Conservation (phyloP, 2,797 vertebrate species). For the Cynodonichthys magdalenae region DNA sequence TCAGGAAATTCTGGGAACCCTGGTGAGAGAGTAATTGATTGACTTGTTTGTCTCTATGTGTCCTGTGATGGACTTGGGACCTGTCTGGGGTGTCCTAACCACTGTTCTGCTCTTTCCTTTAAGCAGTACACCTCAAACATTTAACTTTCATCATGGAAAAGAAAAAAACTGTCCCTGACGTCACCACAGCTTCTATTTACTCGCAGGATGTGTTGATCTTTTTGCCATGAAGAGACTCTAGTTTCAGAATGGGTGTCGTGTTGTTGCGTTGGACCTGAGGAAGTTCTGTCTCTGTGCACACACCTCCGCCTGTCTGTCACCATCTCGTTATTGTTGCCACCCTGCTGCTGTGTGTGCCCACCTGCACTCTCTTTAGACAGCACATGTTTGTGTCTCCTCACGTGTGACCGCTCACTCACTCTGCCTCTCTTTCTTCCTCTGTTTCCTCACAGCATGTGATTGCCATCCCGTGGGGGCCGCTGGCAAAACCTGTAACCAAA, state of each 20-base stretch:
- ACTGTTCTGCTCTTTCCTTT: no score
- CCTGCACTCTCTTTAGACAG: slow-evolving; percentile 63
- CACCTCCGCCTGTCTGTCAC: slow-evolving; percentile 62
- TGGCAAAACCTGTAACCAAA: slow-evolving; percentile 99
- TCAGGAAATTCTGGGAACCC: no score
- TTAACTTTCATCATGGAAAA: no score
- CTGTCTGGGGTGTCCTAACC: no score
- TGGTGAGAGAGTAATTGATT: no score
- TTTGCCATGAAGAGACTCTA: background rate
- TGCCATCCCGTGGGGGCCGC: slow-evolving; percentile 97
- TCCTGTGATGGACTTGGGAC: no score
- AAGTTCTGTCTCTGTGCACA: slow-evolving; percentile 51
- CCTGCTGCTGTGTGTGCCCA: slow-evolving; percentile 50
- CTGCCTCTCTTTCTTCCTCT: slow-evolving; percentile 78
- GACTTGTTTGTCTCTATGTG: no score
- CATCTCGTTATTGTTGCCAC: slow-evolving; percentile 50
- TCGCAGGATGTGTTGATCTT: slow-evolving; percentile 4
- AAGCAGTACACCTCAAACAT: no score
- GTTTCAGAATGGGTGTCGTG: background rate
- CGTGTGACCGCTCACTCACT: slow-evolving; percentile 71
- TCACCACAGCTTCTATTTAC: no score
- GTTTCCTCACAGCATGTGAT: slow-evolving; percentile 91
- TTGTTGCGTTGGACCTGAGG: slow-evolving; percentile 11
- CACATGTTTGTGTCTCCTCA: slow-evolving; percentile 54
- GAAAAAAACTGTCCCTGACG: no score